Evolutionary conservation across 92 coral and sea anemone genomes (phyloP), one percentile per base, ranked within the genome.

Genomic region (Epizoanthus ramosus): DNA sequence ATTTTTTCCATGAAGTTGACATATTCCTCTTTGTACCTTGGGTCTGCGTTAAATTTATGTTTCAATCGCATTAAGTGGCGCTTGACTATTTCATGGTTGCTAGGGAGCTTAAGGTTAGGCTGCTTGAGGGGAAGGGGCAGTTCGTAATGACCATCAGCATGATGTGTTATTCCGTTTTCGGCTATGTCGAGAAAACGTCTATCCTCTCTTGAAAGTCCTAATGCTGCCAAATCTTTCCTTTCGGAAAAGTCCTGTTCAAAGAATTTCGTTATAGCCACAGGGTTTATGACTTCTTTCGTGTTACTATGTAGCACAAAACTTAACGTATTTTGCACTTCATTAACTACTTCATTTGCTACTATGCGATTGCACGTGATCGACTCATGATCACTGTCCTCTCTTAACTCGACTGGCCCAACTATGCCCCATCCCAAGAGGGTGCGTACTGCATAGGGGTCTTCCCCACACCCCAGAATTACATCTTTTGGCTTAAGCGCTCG

Each of bases 211-310:
- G 31, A 28, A 28, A 28, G 31, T 28, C 31, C 31, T 28, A 28
- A 28, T 28, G 31, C 31, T 28, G 31, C 31, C 31, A 28, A 28
- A 28, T 28, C 31, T 28, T 28, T 28, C 31, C 31, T 23, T 53
- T 89, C 86, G 23, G 86, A 53, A 63, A 85, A 80, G 70, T 89
- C 88, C 17, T 25, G 45, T 58, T 89, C 86, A 71, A 89, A 89
- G 80, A 89, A 71, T 52, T 61, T 63, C 68, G 59, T 79, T 14
- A 83, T 85, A 15, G 54, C 53, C 8, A 14, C 14, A 2, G 91
- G 88, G 79, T 41, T 84, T 19, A 88, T 71, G 9, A 56, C 85
- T 61, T 88, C 88, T 63, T 88, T 88, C 14, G 67, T 28, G 31
- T 28, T 28, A 28, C 31, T 28, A 21, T 59, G 21, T 28, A 35